Conservation (phyloP, 2,888 invertebrate species). For the Cinara cedri region DNA sequence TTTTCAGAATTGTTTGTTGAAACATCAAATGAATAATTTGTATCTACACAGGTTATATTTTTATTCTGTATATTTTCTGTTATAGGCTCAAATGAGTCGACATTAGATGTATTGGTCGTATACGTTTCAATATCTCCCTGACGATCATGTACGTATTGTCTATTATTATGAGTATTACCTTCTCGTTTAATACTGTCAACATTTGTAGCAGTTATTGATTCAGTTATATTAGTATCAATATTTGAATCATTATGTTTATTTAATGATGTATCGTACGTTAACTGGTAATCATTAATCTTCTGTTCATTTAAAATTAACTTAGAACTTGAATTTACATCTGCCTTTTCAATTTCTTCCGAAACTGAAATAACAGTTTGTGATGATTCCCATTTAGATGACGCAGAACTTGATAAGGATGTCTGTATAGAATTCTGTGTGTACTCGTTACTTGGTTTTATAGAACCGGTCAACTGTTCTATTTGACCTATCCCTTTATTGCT, state of each 20-base stretch:
- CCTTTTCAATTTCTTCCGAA: conserved; percentile 42
- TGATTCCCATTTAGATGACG: conserved; percentile 36
- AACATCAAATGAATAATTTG: background rate
- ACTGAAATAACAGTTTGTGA: conserved; percentile 30
- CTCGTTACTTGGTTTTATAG: conserved; percentile 22
- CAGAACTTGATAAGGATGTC: conserved; percentile 20
- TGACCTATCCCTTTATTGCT: background rate
- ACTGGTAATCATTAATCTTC: background rate
- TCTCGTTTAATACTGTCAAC: conserved; percentile 3
- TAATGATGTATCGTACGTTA: conserved; percentile 13
- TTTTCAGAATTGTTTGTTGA: conserved; percentile 1
- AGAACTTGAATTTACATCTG: conserved; percentile 12
- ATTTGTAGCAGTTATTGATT: background rate
- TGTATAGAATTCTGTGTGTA: background rate
- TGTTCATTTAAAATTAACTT: conserved; percentile 20
- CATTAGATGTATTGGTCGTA: background rate
- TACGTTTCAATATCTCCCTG: background rate
- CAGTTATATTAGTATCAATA: background rate
- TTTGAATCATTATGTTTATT: background rate
- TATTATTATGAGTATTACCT: background rate
- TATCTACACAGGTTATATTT: background rate
- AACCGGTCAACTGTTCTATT: conserved; percentile 2
- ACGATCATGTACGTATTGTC: background rate
- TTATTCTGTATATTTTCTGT: conserved; percentile 17
- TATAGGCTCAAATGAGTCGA: background rate